Conservation (phyloP, 2,113 vertebrate genomes). For the Dipodomys stephensi region DNA sequence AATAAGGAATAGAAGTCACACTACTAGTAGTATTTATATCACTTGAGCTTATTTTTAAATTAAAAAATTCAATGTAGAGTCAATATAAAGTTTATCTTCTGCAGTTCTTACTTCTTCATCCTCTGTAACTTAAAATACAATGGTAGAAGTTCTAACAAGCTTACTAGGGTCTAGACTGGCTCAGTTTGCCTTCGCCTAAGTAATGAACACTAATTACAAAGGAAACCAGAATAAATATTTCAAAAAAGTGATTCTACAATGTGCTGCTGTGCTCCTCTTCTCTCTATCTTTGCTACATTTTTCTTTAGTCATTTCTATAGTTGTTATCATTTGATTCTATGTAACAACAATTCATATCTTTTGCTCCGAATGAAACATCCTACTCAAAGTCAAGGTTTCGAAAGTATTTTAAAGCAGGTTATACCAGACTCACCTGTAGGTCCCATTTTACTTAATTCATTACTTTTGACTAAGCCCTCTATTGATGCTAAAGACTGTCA, state of each 20-base stretch:
- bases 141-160: not conserved
- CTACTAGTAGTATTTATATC: not conserved
- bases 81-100: not conserved
- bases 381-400: constrained; percentile 63
- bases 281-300: constrained; percentile 67
- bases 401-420: constrained; percentile 76
- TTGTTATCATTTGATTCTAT: constrained; percentile 78
- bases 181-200: constrained; percentile 74
- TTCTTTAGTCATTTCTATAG: constrained; percentile 78
- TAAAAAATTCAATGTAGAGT: constrained; percentile 33
- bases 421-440: constrained; percentile 44
- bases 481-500: constrained; percentile 67
- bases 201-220: constrained; percentile 73
- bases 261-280: constrained; percentile 77
- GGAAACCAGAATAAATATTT: constrained; percentile 65
- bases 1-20: not conserved
- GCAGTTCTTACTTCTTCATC: constrained; percentile 17
- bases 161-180: constrained; percentile 75
- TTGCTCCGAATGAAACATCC: constrained; percentile 70
- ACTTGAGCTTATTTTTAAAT: constrained; percentile 46
- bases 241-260: constrained; percentile 76
- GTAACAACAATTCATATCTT: constrained; percentile 74
- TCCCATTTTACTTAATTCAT: constrained; percentile 77
- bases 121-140: constrained; percentile 14
- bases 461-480: constrained; percentile 58